Base-by-base conservation (phyloP, 2,797 vertebrate species). In the Pampus argenteus region DNA sequence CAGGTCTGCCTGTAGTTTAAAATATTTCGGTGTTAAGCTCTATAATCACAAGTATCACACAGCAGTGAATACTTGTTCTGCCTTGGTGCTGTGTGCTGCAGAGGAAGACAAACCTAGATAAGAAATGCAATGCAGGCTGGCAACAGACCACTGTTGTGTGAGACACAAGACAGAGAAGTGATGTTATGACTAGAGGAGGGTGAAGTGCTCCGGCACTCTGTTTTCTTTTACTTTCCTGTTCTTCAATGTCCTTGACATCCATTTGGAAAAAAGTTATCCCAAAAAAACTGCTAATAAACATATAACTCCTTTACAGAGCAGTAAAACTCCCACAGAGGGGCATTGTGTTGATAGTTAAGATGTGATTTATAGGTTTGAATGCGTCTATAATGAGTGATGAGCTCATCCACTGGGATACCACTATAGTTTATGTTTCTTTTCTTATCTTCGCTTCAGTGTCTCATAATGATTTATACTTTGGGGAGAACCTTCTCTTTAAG, bases 111-210 rank as follows among this genome's bases (percentile, higher is more conserved):
- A 68, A 71, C 26, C 50, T 2, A 57, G 78, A 89, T 74, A 72
- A 76, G 55, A 62, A 75, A 70, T 77, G 44, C 59, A 66, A 88
- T 75, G 68, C 66, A 72, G 50, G 47, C 38, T 74, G 50, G 51
- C 54, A 74, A 56, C 55, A 55, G 38, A 48, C 36, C 29, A 78
- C 26, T 65, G 52, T 54, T 69, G 64, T 85, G 66, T 84, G 76
- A 81, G n/a, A n/a, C n/a, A n/a, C n/a, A n/a, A 81, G 62, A 65
- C 18, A 42, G 44, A 81, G 58, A 55, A 29, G 22, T 25, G 25
- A 64, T 91, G 83, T 91, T 84, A 66, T 90, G 90, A 68, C 87
- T 90, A 49, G 34, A 80, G 74, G 65, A 44, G 36, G 34, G 47
- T 81, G 38, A 59, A 74, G 58, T 5, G 23, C 49, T 60, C 28